phyloP scores from a whole-genome alignment of 2,888 invertebrate species.

The Eupeodes latifasciatus region DNA sequence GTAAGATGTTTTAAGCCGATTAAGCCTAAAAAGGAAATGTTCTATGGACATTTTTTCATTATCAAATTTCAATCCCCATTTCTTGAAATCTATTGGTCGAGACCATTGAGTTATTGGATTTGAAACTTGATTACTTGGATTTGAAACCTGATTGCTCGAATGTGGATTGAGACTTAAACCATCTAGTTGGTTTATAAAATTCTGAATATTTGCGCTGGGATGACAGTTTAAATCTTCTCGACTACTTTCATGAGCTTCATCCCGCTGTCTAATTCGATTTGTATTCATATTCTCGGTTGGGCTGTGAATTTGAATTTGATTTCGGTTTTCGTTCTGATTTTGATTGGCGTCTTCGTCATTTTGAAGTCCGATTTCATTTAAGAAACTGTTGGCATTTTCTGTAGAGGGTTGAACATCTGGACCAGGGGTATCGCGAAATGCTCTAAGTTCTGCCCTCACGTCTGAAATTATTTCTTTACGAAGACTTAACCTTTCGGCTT shows the following conservation, averaged over 20 bases:
- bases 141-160: background rate
- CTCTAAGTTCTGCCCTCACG: background rate
- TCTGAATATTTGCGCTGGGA: background rate
- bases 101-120: too few relatives aligned
- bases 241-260: conserved; percentile 10
- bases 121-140: conserved; percentile 5
- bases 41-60: too few relatives aligned
- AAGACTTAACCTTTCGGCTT: conserved; percentile 7
- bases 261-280: too few relatives aligned
- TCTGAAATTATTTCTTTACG: conserved; percentile 4
- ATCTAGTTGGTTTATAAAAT: conserved; percentile 12
- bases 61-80: too few relatives aligned
- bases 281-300: background rate
- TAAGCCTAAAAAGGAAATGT: too few relatives aligned
- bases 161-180: conserved; percentile 3
- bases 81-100: too few relatives aligned
- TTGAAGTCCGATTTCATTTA: background rate
- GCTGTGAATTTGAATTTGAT: background rate
- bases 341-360: background rate
- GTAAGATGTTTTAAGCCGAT: too few relatives aligned
- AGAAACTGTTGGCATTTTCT: conserved; percentile 1
- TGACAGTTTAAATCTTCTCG: background rate
- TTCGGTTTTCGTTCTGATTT: background rate
- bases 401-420: background rate
- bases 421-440: background rate